Evolutionary conservation across 2,888 invertebrate species (phyloP).

Genomic region (Heliconius sara): DNA sequence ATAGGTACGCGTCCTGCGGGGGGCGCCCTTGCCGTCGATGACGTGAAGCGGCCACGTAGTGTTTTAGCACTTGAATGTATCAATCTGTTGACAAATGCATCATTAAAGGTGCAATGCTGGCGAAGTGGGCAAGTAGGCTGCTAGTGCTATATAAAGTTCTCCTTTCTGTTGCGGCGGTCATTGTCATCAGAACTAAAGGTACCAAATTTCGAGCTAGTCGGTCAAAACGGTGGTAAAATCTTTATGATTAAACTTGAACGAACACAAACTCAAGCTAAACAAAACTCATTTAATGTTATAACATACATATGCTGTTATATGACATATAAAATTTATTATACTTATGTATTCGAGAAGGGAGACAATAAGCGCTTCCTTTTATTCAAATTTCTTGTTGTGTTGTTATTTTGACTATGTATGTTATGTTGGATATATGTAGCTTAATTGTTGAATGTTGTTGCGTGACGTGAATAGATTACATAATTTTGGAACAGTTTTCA

Average conservation of each 20-base stretch:
- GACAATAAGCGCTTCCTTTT: background rate
- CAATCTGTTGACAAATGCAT: too few species aligned
- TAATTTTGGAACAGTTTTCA: background rate
- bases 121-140: too few species aligned
- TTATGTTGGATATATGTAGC: slow-evolving; percentile 17
- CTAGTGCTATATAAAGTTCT: too few species aligned
- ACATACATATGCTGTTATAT: background rate
- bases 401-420: slow-evolving; percentile 29
- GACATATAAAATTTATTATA: background rate
- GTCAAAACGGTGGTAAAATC: background rate
- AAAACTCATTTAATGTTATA: background rate
- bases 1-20: too few species aligned
- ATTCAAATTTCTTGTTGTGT: slow-evolving; percentile 22
- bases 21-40: too few species aligned
- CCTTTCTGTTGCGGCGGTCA: background rate
- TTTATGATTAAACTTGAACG: background rate
- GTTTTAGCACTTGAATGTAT: too few species aligned
- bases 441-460: slow-evolving; percentile 24
- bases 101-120: too few species aligned
- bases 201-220: background rate
- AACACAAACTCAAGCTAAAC: background rate
- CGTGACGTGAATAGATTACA: slow-evolving; percentile 19
- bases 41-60: too few species aligned
- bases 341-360: background rate
- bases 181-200: background rate